Percentiles rank a stretch among this genome's conserved stretches.
These are phyloP conservation scores for Coenobita brevimanus DNA, from an alignment of 1,140 invertebrate species.

Conservation along the genomic window DNA sequence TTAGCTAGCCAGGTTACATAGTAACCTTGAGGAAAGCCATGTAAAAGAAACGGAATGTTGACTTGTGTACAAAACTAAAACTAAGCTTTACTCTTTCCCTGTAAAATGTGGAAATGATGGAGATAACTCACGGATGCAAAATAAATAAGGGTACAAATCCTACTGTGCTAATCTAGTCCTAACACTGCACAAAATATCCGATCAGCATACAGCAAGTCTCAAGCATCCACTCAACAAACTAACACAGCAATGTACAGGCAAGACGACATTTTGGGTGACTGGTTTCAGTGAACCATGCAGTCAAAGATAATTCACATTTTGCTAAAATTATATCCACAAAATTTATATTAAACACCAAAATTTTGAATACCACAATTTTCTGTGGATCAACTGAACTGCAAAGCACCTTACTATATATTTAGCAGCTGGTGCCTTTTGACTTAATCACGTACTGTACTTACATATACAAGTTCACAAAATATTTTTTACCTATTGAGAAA, in stretches of 20 bases:
- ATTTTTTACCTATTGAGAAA: background rate
- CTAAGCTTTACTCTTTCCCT: slow-evolving; percentile 37
- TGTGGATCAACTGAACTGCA: too few relatives aligned
- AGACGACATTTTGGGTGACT: background rate
- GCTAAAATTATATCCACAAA: slow-evolving; percentile 13
- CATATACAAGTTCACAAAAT: too few relatives aligned
- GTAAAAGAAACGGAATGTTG: slow-evolving; percentile 60
- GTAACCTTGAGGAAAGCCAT: slow-evolving; percentile 51
- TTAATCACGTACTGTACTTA: too few relatives aligned
- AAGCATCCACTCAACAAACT: slow-evolving; percentile 37
- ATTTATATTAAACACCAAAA: background rate
- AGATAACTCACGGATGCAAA: slow-evolving; percentile 8
- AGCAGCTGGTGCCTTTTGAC: too few relatives aligned
- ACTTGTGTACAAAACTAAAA: slow-evolving; percentile 51
- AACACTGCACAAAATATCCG: slow-evolving; percentile 44
- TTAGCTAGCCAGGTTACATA: slow-evolving; percentile 54
- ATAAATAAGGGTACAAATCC: slow-evolving; percentile 51
- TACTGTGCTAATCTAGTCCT: slow-evolving; percentile 57
- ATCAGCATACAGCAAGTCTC: slow-evolving; percentile 51
- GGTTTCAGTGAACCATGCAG: background rate
- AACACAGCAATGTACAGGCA: slow-evolving; percentile 51
- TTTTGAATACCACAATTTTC: background rate
- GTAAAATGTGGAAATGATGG: slow-evolving; percentile 25
- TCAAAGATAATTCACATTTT: slow-evolving; percentile 10
- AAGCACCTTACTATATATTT: too few relatives aligned